Conservation (phyloP, 2,113 vertebrate species). For the Tragelaphus imberbis region DNA sequence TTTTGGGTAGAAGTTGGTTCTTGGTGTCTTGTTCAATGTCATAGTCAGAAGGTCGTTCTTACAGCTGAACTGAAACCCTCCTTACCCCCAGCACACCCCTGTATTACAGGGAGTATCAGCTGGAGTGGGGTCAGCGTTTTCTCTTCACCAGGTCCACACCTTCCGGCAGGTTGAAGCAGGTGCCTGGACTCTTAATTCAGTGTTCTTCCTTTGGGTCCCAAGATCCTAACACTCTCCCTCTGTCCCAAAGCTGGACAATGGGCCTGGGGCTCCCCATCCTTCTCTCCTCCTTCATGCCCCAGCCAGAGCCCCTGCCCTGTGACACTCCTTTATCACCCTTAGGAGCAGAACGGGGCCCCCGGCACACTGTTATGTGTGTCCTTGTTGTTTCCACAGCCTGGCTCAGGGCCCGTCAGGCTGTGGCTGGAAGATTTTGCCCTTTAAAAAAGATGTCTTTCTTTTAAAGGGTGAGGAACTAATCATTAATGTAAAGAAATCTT, state of each 20-base stretch:
- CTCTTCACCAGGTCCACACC: neutral
- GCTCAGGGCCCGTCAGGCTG: neutral
- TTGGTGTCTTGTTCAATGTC: neutral
- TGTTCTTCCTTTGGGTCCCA: neutral
- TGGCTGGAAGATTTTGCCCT: neutral
- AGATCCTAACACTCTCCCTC: neutral
- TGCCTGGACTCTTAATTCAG: neutral
- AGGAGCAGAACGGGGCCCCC: accelerated
- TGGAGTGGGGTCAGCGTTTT: neutral
- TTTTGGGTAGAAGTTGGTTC: neutral
- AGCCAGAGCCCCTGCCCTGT: neutral
- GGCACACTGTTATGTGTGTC: neutral
- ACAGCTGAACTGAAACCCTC: neutral
- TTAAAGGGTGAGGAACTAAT: neutral
- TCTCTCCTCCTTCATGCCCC: neutral
- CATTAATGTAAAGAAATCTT: neutral
- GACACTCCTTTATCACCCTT: accelerated
- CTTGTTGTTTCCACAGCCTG: neutral
- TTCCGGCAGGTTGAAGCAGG: neutral
- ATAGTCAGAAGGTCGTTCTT: neutral
- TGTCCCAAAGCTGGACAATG: neutral
- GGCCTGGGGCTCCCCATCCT: neutral
- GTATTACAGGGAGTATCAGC: neutral
- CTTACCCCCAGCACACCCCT: neutral
- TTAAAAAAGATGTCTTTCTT: neutral